Percentiles rank a stretch among this genome's conserved stretches.
phyloP scores from a whole-genome alignment of 2,113 vertebrate species.

The Ibidorhyncha struthersii region DNA sequence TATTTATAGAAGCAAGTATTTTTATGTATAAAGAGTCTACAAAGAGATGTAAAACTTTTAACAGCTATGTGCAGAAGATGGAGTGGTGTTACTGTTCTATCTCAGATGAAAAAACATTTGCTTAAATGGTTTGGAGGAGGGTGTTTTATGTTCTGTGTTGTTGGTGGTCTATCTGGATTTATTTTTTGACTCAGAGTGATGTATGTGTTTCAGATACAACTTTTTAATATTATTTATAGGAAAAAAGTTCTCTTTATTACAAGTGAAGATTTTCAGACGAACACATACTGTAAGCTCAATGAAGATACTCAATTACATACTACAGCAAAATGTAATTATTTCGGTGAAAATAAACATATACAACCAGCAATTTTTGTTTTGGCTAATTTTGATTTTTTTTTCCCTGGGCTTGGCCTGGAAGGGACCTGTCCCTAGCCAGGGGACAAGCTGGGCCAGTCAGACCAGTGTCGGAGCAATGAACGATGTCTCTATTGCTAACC shows the following conservation, averaged over 20 bases:
- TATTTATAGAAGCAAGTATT: background rate
- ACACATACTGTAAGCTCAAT: background rate
- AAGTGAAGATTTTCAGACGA: background rate
- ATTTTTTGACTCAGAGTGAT: background rate
- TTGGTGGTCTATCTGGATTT: background rate
- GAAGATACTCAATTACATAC: background rate
- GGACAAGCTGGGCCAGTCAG: slow-evolving; percentile 45
- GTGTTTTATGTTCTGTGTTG: background rate
- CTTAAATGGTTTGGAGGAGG: background rate
- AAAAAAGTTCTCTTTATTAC: slow-evolving; percentile 7
- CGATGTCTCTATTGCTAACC: slow-evolving; percentile 27
- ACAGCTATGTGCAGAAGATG: background rate
- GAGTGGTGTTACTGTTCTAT: background rate
- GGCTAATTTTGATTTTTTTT: slow-evolving; percentile 35
- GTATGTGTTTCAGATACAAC: background rate
- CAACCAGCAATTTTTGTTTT: background rate
- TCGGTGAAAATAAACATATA: background rate
- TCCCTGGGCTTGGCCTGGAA: slow-evolving; percentile 31
- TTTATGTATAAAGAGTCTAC: background rate
- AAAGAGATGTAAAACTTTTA: background rate
- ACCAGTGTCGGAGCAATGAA: background rate
- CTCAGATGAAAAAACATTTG: background rate
- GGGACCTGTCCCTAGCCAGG: slow-evolving; percentile 5
- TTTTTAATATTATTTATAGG: background rate
- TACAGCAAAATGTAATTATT: background rate